phyloP scores from a whole-genome alignment of 2,797 vertebrate genomes.

The Notamacropus eugenii region DNA sequence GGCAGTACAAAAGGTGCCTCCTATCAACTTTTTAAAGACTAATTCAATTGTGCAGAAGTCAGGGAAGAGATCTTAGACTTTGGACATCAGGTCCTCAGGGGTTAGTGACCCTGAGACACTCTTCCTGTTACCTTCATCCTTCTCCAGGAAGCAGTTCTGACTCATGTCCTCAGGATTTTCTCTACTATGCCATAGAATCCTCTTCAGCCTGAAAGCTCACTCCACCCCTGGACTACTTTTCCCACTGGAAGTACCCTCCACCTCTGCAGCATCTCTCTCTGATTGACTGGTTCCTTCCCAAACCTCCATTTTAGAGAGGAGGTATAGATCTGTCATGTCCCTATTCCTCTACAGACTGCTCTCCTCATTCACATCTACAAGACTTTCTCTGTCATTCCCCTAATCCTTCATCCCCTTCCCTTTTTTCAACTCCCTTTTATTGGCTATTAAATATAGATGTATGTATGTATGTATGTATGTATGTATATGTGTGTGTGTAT shows the following conservation, averaged over 20 bases:
- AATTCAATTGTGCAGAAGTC: background rate
- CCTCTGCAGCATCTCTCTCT: background rate
- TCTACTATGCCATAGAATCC: background rate
- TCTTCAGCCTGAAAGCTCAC: background rate
- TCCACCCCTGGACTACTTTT: background rate
- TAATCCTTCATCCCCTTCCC: background rate
- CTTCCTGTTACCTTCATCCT: background rate
- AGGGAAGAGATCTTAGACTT: background rate
- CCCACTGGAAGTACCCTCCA: background rate
- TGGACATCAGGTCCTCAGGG: background rate
- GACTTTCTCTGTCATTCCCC: background rate
- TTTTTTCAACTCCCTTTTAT: background rate
- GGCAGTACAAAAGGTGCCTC: background rate
- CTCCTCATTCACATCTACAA: background rate
- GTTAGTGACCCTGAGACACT: background rate
- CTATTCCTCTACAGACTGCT: background rate
- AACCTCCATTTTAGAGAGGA: background rate
- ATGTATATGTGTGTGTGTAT: too few relatives aligned
- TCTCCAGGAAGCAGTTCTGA: background rate
- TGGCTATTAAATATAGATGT: background rate
- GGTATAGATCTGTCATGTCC: background rate
- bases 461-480: too few relatives aligned
- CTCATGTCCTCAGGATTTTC: background rate
- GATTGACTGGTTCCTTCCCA: background rate
- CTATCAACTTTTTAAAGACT: background rate